Conservation (phyloP, 2,113 vertebrate species). For the Hemichromis elongatus region DNA sequence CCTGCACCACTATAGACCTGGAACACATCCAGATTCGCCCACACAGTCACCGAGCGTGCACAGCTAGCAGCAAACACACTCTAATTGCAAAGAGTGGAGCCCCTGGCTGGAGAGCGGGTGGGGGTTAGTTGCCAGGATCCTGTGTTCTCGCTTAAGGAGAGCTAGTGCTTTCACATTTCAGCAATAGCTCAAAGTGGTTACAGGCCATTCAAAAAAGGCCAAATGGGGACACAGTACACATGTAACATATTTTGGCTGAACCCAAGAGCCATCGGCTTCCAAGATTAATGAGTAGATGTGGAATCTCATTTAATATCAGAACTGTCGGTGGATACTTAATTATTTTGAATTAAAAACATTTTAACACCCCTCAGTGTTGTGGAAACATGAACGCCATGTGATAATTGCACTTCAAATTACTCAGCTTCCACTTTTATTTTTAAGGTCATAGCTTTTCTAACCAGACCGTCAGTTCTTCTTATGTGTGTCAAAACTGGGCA, state of each 20-base stretch:
- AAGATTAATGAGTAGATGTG: constrained; percentile 46
- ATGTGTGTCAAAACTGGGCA: not conserved
- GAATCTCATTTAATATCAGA: constrained; percentile 35
- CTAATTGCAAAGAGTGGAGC: constrained; percentile 71
- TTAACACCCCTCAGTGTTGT: constrained; percentile 37
- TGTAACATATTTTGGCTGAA: constrained; percentile 39
- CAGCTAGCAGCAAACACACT: constrained; percentile 65
- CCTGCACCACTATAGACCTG: constrained; percentile 53
- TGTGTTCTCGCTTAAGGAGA: constrained; percentile 58
- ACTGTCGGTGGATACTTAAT: constrained; percentile 21
- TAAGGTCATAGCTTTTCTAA: not conserved
- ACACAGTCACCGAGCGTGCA: constrained; percentile 57
- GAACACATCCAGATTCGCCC: constrained; percentile 61
- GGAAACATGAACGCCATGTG: constrained; percentile 1
- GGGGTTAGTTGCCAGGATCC: constrained; percentile 36
- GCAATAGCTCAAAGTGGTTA: constrained; percentile 38
- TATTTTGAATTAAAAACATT: constrained; percentile 26
- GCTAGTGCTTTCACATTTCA: constrained; percentile 56
- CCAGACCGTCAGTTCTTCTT: not conserved
- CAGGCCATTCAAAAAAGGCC: constrained; percentile 39
- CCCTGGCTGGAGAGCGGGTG: constrained; percentile 52
- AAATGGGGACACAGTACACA: constrained; percentile 18
- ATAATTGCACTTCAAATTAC: constrained; percentile 22
- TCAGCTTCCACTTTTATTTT: constrained; percentile 11
- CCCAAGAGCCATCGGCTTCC: constrained; percentile 25